These are phyloP conservation scores for Brachynemurus nebulosus DNA, from an alignment of 2,888 invertebrate genomes.

Conservation along the genomic window DNA sequence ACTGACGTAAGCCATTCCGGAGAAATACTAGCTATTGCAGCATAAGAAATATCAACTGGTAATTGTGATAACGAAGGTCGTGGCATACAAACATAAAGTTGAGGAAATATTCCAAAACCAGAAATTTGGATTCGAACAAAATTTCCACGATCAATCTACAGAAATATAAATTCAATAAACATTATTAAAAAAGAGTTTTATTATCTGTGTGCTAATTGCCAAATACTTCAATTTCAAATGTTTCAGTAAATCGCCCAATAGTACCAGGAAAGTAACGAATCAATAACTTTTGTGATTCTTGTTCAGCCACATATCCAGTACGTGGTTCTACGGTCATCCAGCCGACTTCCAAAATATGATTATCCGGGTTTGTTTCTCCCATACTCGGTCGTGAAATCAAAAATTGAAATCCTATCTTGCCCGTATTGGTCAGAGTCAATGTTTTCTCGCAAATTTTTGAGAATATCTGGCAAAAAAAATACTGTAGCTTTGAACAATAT, in stretches of 20 bases:
- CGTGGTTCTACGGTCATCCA: slow-evolving; percentile 35
- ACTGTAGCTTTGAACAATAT: no score
- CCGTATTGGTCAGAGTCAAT: slow-evolving; percentile 35
- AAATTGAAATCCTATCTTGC: slow-evolving; percentile 34
- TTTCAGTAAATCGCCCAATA: slow-evolving; percentile 38
- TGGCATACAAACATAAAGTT: slow-evolving; percentile 38
- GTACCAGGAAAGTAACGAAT: slow-evolving; percentile 40
- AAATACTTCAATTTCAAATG: slow-evolving; percentile 27
- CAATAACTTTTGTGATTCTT: slow-evolving; percentile 30
- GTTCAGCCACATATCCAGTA: slow-evolving; percentile 31
- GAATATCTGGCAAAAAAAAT: slow-evolving; percentile 25
- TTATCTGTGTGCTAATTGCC: no score
- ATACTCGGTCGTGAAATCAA: slow-evolving; percentile 33
- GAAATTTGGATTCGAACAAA: slow-evolving; percentile 37
- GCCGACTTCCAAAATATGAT: slow-evolving; percentile 31
- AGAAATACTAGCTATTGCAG: slow-evolving; percentile 34
- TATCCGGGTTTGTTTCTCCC: slow-evolving; percentile 27
- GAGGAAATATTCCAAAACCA: slow-evolving; percentile 44
- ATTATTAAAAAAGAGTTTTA: no score
- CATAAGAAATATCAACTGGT: slow-evolving; percentile 26
- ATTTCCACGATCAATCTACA: slow-evolving; percentile 41
- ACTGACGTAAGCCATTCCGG: slow-evolving; percentile 31
- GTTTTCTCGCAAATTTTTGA: slow-evolving; percentile 25
- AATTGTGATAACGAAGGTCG: slow-evolving; percentile 30
- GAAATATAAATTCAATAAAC: no score